phyloP scores from a whole-genome alignment of 2,888 invertebrate species.

The Spisula solida region DNA sequence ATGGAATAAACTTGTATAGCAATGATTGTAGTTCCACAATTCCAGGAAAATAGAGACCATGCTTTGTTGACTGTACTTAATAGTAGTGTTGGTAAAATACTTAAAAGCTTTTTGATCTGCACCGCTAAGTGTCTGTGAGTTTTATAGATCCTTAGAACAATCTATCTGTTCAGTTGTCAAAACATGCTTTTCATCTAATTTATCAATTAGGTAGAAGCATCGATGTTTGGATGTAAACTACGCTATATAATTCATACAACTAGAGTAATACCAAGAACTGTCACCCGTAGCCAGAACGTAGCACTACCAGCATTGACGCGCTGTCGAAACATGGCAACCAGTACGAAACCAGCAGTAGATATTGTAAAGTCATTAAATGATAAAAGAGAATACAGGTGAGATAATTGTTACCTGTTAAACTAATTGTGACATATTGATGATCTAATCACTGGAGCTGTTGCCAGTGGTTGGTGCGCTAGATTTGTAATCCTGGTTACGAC shows the following conservation, averaged over 20 bases:
- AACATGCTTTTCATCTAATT: no score
- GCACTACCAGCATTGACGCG: neutral
- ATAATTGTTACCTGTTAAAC: neutral
- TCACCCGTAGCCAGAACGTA: no score
- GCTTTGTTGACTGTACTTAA: no score
- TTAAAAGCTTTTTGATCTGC: no score
- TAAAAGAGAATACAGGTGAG: slow-evolving; percentile 75
- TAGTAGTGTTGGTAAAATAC: no score
- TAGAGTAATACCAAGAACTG: neutral
- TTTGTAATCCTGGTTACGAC: neutral
- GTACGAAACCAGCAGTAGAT: neutral
- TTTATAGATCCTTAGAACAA: no score
- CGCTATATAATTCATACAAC: neutral
- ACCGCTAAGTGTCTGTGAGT: no score
- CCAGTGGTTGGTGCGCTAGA: neutral
- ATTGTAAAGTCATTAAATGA: slow-evolving; percentile 73
- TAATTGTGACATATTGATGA: neutral
- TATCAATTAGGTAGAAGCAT: neutral
- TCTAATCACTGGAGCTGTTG: neutral
- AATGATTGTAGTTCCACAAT: no score
- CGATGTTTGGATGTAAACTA: neutral
- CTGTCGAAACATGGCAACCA: neutral
- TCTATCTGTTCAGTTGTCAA: neutral
- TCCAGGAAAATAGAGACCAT: no score
- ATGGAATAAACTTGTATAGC: no score